phyloP scores from a whole-genome alignment of 2,888 invertebrate species.

The Marronus borbonicus region DNA sequence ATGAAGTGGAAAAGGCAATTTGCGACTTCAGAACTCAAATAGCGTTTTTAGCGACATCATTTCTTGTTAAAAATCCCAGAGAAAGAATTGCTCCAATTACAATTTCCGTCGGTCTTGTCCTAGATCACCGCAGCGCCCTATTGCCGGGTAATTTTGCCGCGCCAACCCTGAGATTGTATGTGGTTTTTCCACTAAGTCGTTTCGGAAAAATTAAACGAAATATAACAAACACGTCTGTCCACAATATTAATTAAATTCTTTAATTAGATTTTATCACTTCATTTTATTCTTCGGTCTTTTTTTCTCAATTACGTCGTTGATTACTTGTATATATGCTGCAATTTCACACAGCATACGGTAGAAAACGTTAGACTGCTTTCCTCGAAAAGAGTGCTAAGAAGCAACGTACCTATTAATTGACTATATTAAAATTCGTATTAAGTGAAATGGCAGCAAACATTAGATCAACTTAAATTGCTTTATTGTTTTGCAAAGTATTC shows the following conservation, averaged over 20 bases:
- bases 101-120: constrained; percentile 30
- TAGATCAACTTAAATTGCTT: too few relatives aligned
- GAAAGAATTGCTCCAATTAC: constrained; percentile 40
- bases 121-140: constrained; percentile 7
- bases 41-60: constrained; percentile 38
- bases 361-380: too few relatives aligned
- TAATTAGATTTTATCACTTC: constrained; percentile 36
- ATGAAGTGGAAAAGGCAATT: constrained; percentile 37
- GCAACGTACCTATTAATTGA: too few relatives aligned
- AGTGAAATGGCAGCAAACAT: too few relatives aligned
- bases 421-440: too few relatives aligned
- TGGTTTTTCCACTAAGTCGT: background rate
- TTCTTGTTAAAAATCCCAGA: constrained; percentile 41
- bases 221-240: constrained; percentile 5
- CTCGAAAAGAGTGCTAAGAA: too few relatives aligned
- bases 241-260: constrained; percentile 20
- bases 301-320: background rate
- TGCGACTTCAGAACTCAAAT: constrained; percentile 35
- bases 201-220: constrained; percentile 8
- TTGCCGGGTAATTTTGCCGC: background rate
- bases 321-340: too few relatives aligned
- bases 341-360: too few relatives aligned
- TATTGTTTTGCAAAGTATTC: too few relatives aligned
- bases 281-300: background rate
- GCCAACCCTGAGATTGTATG: too few relatives aligned